Conservation (phyloP, 2,113 vertebrate genomes). For the Brienomyrus brachyistius region DNA sequence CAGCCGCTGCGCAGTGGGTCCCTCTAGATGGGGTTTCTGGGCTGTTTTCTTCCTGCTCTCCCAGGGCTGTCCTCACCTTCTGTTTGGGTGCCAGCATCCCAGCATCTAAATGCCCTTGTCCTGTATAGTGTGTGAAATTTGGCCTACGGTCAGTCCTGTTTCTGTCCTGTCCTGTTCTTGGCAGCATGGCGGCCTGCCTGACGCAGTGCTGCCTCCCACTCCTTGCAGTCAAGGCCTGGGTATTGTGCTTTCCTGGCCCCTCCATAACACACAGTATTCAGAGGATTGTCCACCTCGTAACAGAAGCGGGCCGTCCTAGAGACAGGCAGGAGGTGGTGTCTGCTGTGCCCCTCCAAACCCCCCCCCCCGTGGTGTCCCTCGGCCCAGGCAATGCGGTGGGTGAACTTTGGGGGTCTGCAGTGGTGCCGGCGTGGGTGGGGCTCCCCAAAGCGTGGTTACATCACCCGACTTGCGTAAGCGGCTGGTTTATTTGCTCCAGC, state of each 20-base stretch:
- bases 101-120: neutral
- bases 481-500: slow-evolving; percentile 60
- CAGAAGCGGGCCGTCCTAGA: neutral
- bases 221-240: neutral
- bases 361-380: neutral
- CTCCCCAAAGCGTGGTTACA: slow-evolving; percentile 28
- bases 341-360: neutral
- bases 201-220: too few species aligned
- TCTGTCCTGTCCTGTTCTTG: neutral
- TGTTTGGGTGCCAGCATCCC: neutral
- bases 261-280: neutral
- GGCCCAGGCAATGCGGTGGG: neutral
- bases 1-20: neutral
- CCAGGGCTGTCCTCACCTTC: neutral
- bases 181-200: neutral
- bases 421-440: neutral
- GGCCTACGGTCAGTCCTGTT: neutral
- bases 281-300: neutral
- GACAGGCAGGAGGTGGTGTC: neutral
- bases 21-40: neutral
- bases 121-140: neutral
- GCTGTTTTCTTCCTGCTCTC: neutral
- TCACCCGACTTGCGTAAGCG: slow-evolving; percentile 57
- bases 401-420: neutral
- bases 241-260: neutral